Evolutionary conservation across 2,888 invertebrate genomes (phyloP).

Genomic region (Arrhopalites spinosus): DNA sequence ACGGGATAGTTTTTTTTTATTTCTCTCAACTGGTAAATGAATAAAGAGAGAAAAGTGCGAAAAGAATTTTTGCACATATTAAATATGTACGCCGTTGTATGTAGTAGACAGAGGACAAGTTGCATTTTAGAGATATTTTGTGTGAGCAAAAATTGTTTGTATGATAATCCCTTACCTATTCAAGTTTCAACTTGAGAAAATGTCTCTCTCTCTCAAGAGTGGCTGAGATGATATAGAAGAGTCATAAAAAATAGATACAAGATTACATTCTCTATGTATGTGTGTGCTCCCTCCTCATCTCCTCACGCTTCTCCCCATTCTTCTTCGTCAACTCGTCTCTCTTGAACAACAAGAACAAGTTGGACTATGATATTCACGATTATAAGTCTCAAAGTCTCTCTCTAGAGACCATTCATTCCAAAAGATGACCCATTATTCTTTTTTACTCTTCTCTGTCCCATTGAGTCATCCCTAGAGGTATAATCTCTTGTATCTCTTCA

Average conservation of each 20-base stretch:
- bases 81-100: too few relatives aligned
- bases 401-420: neutral
- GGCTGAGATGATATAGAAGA: neutral
- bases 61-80: neutral
- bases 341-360: neutral
- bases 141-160: too few relatives aligned
- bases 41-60: neutral
- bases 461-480: neutral
- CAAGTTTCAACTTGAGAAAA: too few relatives aligned
- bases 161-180: neutral
- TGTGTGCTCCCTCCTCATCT: too few relatives aligned
- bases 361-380: neutral
- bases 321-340: neutral
- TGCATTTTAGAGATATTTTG: too few relatives aligned
- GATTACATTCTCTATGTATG: neutral
- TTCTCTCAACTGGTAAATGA: too few relatives aligned
- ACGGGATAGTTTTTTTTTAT: too few relatives aligned
- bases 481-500: too few relatives aligned
- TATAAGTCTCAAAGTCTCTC: neutral
- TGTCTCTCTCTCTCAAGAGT: neutral
- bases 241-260: neutral
- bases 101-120: too few relatives aligned
- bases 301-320: too few relatives aligned
- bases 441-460: neutral
- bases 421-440: slow-evolving; percentile 2